phyloP scores from a whole-genome alignment of 1,140 invertebrate genomes.

The Bicyclus anynana region DNA sequence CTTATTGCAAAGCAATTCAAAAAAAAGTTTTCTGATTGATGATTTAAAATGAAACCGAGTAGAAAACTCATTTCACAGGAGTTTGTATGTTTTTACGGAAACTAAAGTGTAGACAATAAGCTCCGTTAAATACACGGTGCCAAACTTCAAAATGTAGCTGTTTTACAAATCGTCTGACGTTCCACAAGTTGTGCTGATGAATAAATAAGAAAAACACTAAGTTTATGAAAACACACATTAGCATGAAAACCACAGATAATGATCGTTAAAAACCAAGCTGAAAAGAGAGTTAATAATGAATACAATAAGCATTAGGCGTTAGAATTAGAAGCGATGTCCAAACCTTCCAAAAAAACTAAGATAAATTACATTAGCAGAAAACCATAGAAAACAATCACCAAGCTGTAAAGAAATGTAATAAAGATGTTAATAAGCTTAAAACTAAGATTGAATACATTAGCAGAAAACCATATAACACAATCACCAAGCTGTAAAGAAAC shows the following conservation, averaged over 20 bases:
- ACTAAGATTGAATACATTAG: background rate
- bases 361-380: conserved; percentile 4
- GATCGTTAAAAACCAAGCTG: conserved; percentile 42
- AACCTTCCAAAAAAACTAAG: conserved; percentile 1
- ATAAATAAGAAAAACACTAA: too few species aligned
- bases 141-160: too few species aligned
- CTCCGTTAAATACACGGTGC: too few species aligned
- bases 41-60: too few species aligned
- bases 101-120: too few species aligned
- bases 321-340: conserved; percentile 23
- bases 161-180: too few species aligned
- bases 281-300: conserved; percentile 17
- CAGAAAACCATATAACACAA: conserved; percentile 30
- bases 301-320: conserved; percentile 34
- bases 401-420: conserved; percentile 33
- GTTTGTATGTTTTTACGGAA: too few species aligned
- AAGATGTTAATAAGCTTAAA: conserved; percentile 23
- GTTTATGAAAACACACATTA: conserved; percentile 2
- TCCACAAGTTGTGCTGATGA: too few species aligned
- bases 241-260: conserved; percentile 25
- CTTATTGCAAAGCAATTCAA: too few species aligned
- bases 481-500: conserved; percentile 33
- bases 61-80: too few species aligned
- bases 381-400: conserved; percentile 33
- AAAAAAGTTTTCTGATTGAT: too few species aligned